phyloP scores from a whole-genome alignment of 2,113 vertebrate species.

The Urocitellus parryii region DNA sequence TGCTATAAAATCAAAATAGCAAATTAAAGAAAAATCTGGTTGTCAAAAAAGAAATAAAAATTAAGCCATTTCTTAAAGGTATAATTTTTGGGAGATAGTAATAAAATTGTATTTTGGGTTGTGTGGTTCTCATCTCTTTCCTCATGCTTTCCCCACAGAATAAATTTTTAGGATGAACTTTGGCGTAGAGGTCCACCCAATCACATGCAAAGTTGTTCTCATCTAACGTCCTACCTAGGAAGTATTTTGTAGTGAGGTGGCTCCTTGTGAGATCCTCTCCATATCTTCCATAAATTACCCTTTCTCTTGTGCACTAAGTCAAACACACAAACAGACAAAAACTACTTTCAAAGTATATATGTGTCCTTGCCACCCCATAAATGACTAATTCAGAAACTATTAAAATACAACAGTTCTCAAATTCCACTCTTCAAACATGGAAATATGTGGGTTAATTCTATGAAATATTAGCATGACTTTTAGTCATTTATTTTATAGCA shows the following conservation, averaged over 20 bases:
- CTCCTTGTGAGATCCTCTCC: background rate
- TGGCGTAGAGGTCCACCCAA: background rate
- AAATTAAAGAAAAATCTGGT: slow-evolving; percentile 2
- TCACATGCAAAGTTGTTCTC: background rate
- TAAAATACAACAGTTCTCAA: no score
- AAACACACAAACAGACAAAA: slow-evolving; percentile 22
- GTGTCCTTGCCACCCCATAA: no score
- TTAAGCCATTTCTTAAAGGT: slow-evolving; percentile 47
- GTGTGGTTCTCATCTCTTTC: background rate
- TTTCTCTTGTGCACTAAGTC: background rate
- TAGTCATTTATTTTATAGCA: background rate
- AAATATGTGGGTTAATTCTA: background rate
- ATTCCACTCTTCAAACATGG: no score
- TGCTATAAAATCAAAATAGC: background rate
- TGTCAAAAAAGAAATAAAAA: slow-evolving; percentile 48
- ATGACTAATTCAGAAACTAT: no score
- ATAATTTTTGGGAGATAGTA: background rate
- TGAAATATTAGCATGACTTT: background rate
- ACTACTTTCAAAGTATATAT: slow-evolving; percentile 1
- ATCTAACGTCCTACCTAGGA: no score
- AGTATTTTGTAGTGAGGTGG: background rate
- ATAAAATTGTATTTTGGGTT: slow-evolving; percentile 58
- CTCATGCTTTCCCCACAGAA: background rate
- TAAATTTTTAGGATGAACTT: background rate
- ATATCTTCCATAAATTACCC: background rate